A percentile compares a stretch with the other conserved stretches of the same genome.
Conservation (phyloP, 2,113 vertebrate genomes). For the Psittacula cyanocephala region DNA sequence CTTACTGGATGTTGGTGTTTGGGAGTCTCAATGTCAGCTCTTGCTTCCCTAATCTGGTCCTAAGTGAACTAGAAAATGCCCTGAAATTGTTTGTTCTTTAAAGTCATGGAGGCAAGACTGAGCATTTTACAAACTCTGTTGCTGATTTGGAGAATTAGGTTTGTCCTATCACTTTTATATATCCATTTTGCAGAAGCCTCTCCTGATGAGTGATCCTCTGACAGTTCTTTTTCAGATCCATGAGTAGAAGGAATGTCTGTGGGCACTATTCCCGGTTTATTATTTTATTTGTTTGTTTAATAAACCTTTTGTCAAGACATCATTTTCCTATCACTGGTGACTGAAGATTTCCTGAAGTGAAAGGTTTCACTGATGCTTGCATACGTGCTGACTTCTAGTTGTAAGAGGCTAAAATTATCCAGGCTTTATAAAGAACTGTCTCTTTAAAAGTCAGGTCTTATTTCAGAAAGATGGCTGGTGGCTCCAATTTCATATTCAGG, state of each 20-base stretch:
- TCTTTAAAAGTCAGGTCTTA: constrained; percentile 58
- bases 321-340: background rate
- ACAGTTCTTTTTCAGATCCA: background rate
- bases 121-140: background rate
- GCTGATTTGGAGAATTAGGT: background rate
- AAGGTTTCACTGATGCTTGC: background rate
- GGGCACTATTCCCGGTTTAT: background rate
- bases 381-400: background rate
- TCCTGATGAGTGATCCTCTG: background rate
- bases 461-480: constrained; percentile 42
- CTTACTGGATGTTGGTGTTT: background rate
- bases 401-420: constrained; percentile 41
- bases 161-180: background rate
- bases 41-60: background rate
- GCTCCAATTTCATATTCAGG: constrained; percentile 54
- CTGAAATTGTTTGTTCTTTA: background rate
- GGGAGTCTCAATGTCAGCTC: background rate
- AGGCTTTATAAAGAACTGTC: background rate
- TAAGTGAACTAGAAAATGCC: background rate
- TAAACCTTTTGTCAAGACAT: background rate
- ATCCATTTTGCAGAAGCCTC: background rate
- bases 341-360: background rate
- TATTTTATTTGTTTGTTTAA: background rate
- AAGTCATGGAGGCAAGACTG: background rate
- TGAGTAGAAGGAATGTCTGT: background rate